Evolutionary conservation across 2,797 vertebrate genomes (phyloP), one percentile per base, ranked within the genome.

Genomic region (Danio choprae): DNA sequence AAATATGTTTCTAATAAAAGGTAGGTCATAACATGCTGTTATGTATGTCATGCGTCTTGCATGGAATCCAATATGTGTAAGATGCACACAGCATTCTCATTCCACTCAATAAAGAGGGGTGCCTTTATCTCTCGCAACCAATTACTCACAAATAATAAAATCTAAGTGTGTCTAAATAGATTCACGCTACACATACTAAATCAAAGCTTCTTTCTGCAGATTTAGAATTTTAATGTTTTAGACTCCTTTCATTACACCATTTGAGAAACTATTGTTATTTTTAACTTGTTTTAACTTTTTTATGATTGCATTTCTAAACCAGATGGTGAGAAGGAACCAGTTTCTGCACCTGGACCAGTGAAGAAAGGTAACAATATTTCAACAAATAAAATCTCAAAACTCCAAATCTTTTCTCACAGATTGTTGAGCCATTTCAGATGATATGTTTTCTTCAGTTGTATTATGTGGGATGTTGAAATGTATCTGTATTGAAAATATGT

Each of bases 321-420:
- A 95, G 94, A 92, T 91, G 91, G 89, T 88, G 89, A 90, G 86
- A 95, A 93, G 67, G 94, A 91, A 81, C 96, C 97, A 0, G 94
- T 98, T 79, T 90, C 95, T 69, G 80, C 92, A 69, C 97, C 97
- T 3, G 96, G 96, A 82, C 93, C 96, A 83, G 96, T 95, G 82
- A 96, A 96, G 94, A 99, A 97, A 97, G 97, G 97, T 98, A 96
- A 83, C 90, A 85, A 81, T 43, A 43, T 36, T 13, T 15, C 78
- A 81, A 73, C n/a, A 5, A 9, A 3, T 6, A 6, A 4, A 46
- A 44, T 58, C 13, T 44, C 6, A 55, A 36, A 64, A 43, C 3
- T 7, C 5, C 7, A 40, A 18, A 60, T 58, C 8, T 41, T 70
- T 79, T 79, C 4, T 50, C 2, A 22, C 53, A 20, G 50, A 38